Evolutionary conservation across 2,888 invertebrate genomes (phyloP).

Genomic region (Mongoloraphidia duomilia): DNA sequence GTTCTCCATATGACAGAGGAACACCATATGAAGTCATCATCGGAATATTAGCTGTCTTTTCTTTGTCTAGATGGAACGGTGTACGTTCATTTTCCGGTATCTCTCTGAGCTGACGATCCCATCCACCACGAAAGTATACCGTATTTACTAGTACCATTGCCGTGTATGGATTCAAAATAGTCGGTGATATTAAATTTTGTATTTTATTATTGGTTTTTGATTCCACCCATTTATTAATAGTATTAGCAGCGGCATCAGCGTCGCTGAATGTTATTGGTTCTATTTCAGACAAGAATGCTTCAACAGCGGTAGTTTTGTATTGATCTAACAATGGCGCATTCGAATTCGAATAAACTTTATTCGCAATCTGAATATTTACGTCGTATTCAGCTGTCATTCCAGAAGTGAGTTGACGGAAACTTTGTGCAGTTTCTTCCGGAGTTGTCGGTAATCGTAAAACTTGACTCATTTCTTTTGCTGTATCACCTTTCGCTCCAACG

Average conservation of each 20-base stretch:
- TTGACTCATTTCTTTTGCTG: conserved; percentile 18
- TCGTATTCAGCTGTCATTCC: conserved; percentile 2
- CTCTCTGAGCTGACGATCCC: conserved; percentile 10
- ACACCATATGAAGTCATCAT: too few relatives aligned
- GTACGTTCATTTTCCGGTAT: too few relatives aligned
- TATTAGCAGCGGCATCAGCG: conserved; percentile 15
- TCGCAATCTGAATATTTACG: conserved; percentile 5
- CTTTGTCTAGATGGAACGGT: too few relatives aligned
- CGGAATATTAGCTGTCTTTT: too few relatives aligned
- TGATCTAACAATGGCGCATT: not conserved
- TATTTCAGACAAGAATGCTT: not conserved
- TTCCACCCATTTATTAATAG: conserved; percentile 27
- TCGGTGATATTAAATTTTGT: conserved; percentile 18
- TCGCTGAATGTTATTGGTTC: conserved; percentile 19
- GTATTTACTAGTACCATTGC: conserved; percentile 24
- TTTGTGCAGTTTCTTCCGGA: conserved; percentile 5
- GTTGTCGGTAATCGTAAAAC: conserved; percentile 14
- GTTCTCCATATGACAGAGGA: too few relatives aligned
- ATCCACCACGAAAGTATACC: conserved; percentile 24
- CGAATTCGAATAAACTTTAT: conserved; percentile 5
- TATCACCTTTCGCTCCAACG: conserved; percentile 23
- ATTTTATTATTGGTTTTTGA: conserved; percentile 24
- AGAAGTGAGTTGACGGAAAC: conserved; percentile 11
- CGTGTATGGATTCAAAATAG: conserved; percentile 16
- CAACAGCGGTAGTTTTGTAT: not conserved